Conservation (phyloP, 2,888 invertebrate genomes). For the Frankliniella intonsa region DNA sequence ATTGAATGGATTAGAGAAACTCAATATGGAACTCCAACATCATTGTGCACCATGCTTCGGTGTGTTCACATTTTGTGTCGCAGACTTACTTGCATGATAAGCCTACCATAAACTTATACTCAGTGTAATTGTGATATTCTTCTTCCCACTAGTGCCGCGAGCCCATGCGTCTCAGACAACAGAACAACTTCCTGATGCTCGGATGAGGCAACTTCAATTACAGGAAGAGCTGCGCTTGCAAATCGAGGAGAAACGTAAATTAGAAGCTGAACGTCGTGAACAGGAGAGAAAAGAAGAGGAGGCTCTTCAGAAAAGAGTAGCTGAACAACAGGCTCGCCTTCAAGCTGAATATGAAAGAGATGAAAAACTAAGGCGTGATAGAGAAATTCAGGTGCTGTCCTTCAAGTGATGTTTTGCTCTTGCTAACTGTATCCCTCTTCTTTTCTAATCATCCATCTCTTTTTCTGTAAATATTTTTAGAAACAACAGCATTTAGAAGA, state of each 20-base stretch:
- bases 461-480: neutral
- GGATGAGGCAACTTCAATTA: neutral
- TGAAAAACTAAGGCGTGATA: constrained; percentile 29
- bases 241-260: constrained; percentile 34
- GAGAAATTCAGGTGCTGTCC: constrained; percentile 27
- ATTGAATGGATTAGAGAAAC: neutral
- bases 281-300: constrained; percentile 33
- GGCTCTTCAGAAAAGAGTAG: constrained; percentile 32
- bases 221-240: constrained; percentile 34
- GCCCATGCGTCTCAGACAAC: neutral
- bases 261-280: constrained; percentile 33
- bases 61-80: neutral
- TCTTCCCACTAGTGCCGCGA: neutral
- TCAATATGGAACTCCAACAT: constrained; percentile 10
- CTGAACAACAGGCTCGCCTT: constrained; percentile 34
- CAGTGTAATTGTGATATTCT: no score
- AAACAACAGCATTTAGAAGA: constrained; percentile 23
- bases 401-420: neutral
- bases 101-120: no score
- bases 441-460: neutral
- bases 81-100: no score
- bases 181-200: neutral
- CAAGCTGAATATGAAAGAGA: constrained; percentile 34
- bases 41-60: constrained; percentile 13
- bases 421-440: neutral